phyloP scores from a whole-genome alignment of 2,888 invertebrate species.

The Catonia carolina region DNA sequence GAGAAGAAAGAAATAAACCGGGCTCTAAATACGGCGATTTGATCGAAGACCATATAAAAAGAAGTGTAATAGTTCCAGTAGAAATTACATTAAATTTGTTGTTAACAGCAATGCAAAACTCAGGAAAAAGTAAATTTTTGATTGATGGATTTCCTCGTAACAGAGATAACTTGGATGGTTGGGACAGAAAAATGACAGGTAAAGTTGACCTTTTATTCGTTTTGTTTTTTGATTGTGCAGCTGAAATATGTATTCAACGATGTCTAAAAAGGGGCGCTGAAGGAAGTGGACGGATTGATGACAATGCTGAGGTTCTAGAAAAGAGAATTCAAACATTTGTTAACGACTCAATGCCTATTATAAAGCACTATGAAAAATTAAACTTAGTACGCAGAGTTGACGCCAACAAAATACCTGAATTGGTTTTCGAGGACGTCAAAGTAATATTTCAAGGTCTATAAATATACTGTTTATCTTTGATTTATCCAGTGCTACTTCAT shows the following conservation, averaged over 20 bases:
- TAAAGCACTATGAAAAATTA: slow-evolving; percentile 66
- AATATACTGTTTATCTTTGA: slow-evolving; percentile 10
- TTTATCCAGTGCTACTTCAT: too few species aligned
- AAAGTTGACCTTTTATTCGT: slow-evolving; percentile 75
- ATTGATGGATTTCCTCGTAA: slow-evolving; percentile 99
- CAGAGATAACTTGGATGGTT: slow-evolving; percentile 92
- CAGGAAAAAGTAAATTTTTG: slow-evolving; percentile 68
- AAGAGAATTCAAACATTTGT: slow-evolving; percentile 83
- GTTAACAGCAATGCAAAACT: slow-evolving; percentile 58
- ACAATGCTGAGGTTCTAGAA: slow-evolving; percentile 80
- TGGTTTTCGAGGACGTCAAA: slow-evolving; percentile 44
- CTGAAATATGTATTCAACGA: slow-evolving; percentile 68
- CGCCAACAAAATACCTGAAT: slow-evolving; percentile 57
- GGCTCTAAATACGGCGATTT: slow-evolving; percentile 84
- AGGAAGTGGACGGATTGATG: slow-evolving; percentile 89
- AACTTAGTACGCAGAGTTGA: slow-evolving; percentile 70
- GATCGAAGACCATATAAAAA: slow-evolving; percentile 85
- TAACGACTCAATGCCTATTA: slow-evolving; percentile 83
- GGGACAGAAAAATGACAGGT: slow-evolving; percentile 73
- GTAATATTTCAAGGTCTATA: slow-evolving; percentile 31
- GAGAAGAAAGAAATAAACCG: slow-evolving; percentile 80
- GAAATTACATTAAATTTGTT: slow-evolving; percentile 96
- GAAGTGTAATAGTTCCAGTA: slow-evolving; percentile 96
- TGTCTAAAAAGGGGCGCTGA: slow-evolving; percentile 81
- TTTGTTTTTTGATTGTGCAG: slow-evolving; percentile 84